Evolutionary conservation across 2,797 vertebrate species (phyloP).

Genomic region (Miichthys miiuy): DNA sequence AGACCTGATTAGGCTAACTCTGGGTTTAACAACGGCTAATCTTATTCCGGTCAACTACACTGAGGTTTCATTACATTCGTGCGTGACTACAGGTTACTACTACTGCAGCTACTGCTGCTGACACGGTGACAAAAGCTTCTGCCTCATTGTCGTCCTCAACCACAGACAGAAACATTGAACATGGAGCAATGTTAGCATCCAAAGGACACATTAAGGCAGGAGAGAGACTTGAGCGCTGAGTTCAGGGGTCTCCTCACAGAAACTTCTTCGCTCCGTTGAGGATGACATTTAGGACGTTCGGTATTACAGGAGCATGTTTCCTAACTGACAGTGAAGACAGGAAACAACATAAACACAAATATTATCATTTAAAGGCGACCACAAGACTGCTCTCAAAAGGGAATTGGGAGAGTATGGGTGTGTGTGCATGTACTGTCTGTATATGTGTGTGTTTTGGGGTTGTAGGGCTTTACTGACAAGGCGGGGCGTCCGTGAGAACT

Average conservation of each 20-base stretch:
- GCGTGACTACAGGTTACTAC: slow-evolving; percentile 24
- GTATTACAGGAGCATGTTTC: too few species aligned
- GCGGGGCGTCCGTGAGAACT: slow-evolving; percentile 33
- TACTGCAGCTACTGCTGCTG: neutral
- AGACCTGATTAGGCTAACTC: slow-evolving; percentile 68
- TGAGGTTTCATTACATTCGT: slow-evolving; percentile 46
- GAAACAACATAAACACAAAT: too few species aligned
- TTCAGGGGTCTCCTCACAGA: too few species aligned
- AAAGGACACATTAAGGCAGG: neutral
- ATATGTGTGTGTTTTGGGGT: neutral
- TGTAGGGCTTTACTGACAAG: neutral
- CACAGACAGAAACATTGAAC: neutral
- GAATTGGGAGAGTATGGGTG: neutral
- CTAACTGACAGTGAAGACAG: too few species aligned
- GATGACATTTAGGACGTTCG: too few species aligned
- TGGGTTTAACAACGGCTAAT: slow-evolving; percentile 75
- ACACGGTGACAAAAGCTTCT: neutral
- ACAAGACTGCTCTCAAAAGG: neutral
- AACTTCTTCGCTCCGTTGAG: too few species aligned
- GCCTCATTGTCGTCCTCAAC: neutral
- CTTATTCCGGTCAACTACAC: slow-evolving; percentile 73
- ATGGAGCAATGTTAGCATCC: too few species aligned
- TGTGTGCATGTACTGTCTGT: neutral
- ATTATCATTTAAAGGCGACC: too few species aligned
- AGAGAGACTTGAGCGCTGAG: slow-evolving; percentile 16